These are phyloP conservation scores for Kradibia gibbosae DNA, from an alignment of 1,140 invertebrate genomes.

Conservation along the genomic window DNA sequence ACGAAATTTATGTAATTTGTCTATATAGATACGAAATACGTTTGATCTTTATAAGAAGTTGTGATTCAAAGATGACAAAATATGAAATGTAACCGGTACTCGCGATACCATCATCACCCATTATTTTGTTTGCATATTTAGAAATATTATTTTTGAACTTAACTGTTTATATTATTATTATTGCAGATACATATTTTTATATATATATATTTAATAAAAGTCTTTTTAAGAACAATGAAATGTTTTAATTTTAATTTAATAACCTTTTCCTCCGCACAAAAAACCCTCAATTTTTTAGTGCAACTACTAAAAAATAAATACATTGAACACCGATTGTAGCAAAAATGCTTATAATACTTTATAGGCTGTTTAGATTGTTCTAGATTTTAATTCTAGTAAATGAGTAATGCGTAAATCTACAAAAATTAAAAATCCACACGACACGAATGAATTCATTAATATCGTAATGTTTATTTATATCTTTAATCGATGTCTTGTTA, in stretches of 20 bases:
- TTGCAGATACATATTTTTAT: no score
- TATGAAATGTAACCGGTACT: background rate
- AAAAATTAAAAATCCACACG: background rate
- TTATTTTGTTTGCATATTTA: no score
- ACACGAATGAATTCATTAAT: background rate
- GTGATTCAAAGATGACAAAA: background rate
- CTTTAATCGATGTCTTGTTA: background rate
- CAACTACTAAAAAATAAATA: no score
- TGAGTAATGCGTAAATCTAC: background rate
- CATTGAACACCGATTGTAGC: background rate
- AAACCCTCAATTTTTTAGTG: no score
- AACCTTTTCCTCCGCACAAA: no score
- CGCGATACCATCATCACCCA: no score
- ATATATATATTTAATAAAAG: background rate
- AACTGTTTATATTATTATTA: no score
- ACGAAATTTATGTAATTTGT: no score
- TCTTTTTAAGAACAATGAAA: background rate
- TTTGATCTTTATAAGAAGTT: background rate
- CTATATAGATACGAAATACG: no score
- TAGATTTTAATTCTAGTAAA: background rate
- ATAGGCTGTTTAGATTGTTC: background rate
- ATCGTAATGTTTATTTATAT: slow-evolving; percentile 2
- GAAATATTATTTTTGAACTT: no score
- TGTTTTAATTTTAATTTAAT: background rate
- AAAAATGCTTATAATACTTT: background rate